Evolutionary conservation across 1,140 invertebrate genomes (phyloP), one percentile per base, ranked within the genome.

Genomic region (Pachyrhynchus sulphureomaculatus): DNA sequence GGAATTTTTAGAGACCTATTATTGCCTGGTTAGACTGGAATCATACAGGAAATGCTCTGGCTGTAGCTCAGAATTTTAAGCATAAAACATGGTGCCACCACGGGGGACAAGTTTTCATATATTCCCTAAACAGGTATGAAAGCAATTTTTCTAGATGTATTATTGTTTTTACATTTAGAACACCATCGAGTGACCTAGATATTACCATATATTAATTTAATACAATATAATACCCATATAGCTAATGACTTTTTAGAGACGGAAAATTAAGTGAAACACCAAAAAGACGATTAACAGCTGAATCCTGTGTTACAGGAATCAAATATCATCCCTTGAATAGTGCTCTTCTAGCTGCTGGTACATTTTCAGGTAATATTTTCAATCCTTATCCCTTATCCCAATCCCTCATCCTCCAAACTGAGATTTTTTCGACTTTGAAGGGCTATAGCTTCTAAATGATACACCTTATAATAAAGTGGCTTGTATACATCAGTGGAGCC

Each of bases 51-150:
- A 72, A 71, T 37, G 64, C 58, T 51, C n/a, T 75, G 15, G 72
- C 71, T 12, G 47, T 74, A 20, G 26, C 70, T 21, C 64, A 65
- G 10, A 68, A 63, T 57, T 68, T 67, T 51, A 59, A 66, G 21
- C 74, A 75, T 48, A 68, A 67, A 45, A 61, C 67, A 8, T 75
- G 74, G 74, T 75, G 74, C 57, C 56, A 73, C 51, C 72, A 75
- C 55, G 21, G 53, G 12, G 72, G 72, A n/a, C 17, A 53, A 23
- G 60, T 73, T 5, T 56, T 42, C 8, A 39, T 70, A 17, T 70
- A 67, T 53, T 13, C 48, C 5, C 24, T 67, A 13, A 41, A 12
- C n/a, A 67, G 61, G 65, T 60, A 47, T 18, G 33, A 21, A 18
- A 57, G n/a, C n/a, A n/a, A n/a, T n/a, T n/a, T n/a, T n/a, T n/a